These are phyloP conservation scores for Drosophila prostipennis DNA, from an alignment of 2,888 invertebrate species.

Conservation along the genomic window DNA sequence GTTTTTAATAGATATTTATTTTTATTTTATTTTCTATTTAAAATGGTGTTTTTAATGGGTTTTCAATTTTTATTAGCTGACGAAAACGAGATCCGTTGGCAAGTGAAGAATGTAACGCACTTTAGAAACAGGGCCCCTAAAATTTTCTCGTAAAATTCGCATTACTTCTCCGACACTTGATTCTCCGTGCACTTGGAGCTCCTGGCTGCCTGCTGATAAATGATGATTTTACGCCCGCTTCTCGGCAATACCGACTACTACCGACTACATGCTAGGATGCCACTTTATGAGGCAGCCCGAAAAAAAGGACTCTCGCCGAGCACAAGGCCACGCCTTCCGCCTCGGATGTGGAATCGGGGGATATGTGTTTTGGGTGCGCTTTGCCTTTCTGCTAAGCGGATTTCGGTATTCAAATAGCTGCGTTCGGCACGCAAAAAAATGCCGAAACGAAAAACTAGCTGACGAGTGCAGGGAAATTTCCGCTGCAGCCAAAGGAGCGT, in stretches of 20 bases:
- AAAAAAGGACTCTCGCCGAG: conserved; percentile 27
- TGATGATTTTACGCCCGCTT: conserved; percentile 67
- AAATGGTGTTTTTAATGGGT: too few relatives aligned
- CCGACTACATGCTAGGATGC: conserved; percentile 58
- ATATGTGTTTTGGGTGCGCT: conserved; percentile 45
- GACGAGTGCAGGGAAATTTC: conserved; percentile 67
- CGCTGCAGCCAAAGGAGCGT: conserved; percentile 29
- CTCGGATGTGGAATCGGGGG: conserved; percentile 34
- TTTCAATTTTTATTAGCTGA: too few relatives aligned
- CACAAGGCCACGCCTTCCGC: conserved; percentile 29
- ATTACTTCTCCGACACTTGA: neutral
- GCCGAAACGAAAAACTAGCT: conserved; percentile 46
- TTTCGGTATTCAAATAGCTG: conserved; percentile 66
- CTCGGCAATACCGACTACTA: conserved; percentile 39
- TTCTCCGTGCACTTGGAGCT: conserved; percentile 13
- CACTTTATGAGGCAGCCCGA: conserved; percentile 64
- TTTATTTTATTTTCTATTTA: too few relatives aligned
- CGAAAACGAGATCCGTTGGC: too few relatives aligned
- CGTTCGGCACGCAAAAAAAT: conserved; percentile 24
- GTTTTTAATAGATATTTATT: too few relatives aligned
- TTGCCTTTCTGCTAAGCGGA: conserved; percentile 64
- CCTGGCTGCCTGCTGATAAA: conserved; percentile 61
- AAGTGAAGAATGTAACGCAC: neutral
- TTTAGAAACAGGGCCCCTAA: neutral
- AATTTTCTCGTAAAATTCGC: neutral